These are phyloP conservation scores for Uria aalge DNA, from an alignment of 2,113 vertebrate species.

Conservation along the genomic window DNA sequence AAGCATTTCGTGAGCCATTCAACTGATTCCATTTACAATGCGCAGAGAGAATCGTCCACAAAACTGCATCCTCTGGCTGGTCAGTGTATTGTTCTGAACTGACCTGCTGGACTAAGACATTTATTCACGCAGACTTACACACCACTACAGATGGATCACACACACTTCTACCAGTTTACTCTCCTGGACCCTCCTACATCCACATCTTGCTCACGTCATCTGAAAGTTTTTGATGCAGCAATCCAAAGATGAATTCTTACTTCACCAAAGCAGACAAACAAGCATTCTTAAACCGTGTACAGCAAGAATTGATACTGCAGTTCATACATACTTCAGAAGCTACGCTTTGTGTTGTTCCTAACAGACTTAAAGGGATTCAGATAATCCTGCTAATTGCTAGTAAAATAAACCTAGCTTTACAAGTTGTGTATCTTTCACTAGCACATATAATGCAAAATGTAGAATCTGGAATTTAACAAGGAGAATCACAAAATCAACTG, in stretches of 20 bases:
- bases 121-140: fast-evolving
- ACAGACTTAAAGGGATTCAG: not conserved
- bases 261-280: not conserved
- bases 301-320: not conserved
- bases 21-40: too few relatives aligned
- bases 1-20: not conserved
- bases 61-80: not conserved
- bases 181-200: not conserved
- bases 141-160: not conserved
- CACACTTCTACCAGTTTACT: not conserved
- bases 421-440: not conserved
- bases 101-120: not conserved
- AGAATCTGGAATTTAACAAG: not conserved
- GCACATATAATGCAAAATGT: fast-evolving
- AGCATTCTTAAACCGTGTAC: fast-evolving
- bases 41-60: not conserved
- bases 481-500: not conserved
- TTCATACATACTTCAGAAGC: not conserved
- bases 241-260: not conserved
- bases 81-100: fast-evolving
- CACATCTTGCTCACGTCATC: not conserved
- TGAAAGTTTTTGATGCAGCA: not conserved
- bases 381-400: not conserved
- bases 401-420: not conserved
- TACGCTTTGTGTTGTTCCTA: fast-evolving